These are phyloP conservation scores for Petrophora chlorosata DNA, from an alignment of 2,888 invertebrate species.

Conservation along the genomic window DNA sequence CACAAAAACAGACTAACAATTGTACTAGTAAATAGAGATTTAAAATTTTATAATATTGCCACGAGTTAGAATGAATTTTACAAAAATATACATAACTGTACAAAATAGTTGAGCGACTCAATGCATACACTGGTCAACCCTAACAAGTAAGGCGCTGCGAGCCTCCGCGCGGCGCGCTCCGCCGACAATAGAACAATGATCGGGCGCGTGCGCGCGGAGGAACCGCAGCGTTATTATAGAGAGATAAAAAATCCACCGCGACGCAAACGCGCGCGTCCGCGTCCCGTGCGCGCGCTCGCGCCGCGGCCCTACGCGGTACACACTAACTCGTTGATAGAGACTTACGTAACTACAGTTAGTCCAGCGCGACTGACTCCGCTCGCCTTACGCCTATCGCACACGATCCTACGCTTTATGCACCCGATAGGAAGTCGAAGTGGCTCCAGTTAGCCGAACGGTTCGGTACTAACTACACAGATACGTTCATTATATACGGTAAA, in stretches of 20 bases:
- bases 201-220: neutral
- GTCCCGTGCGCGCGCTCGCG: slow-evolving; percentile 17
- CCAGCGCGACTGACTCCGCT: slow-evolving; percentile 39
- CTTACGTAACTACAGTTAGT: slow-evolving; percentile 59
- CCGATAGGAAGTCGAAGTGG: slow-evolving; percentile 53
- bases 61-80: slow-evolving; percentile 78
- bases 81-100: slow-evolving; percentile 82
- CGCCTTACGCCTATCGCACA: slow-evolving; percentile 44
- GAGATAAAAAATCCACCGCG: slow-evolving; percentile 27
- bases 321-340: slow-evolving; percentile 79
- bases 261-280: slow-evolving; percentile 21
- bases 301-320: slow-evolving; percentile 35
- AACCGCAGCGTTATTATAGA: slow-evolving; percentile 10
- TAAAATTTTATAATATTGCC: slow-evolving; percentile 78
- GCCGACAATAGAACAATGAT: neutral
- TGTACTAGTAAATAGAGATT: slow-evolving; percentile 74
- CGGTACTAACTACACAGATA: slow-evolving; percentile 17
- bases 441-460: slow-evolving; percentile 41
- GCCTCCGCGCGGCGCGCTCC: slow-evolving; percentile 14
- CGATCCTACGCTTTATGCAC: slow-evolving; percentile 51
- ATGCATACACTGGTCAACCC: slow-evolving; percentile 63
- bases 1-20: slow-evolving; percentile 60
- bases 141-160: slow-evolving; percentile 33
- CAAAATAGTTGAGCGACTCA: slow-evolving; percentile 75
- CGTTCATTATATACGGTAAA: slow-evolving; percentile 29